phyloP scores from a whole-genome alignment of 1,140 invertebrate genomes.

The Macrotrachela quadricornifera region DNA sequence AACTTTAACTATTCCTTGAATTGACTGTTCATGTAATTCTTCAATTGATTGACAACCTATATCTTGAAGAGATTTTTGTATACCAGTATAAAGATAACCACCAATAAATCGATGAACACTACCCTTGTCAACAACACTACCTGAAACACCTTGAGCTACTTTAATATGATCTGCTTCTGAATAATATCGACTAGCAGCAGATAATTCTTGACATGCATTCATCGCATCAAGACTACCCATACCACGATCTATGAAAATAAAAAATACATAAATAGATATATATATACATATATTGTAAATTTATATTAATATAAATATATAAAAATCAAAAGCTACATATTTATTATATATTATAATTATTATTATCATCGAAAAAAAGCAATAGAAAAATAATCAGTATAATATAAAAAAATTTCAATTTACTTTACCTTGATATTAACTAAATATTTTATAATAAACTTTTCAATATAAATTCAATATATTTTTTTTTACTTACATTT shows the following conservation, averaged over 20 bases:
- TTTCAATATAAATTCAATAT: too few relatives aligned
- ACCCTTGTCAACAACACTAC: constrained; percentile 89
- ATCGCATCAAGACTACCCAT: constrained; percentile 99
- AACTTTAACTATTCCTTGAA: constrained; percentile 33
- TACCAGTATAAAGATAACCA: constrained; percentile 77
- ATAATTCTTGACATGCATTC: constrained; percentile 37
- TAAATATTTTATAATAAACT: too few relatives aligned
- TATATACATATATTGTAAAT: too few relatives aligned
- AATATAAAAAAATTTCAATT: too few relatives aligned
- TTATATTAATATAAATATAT: too few relatives aligned
- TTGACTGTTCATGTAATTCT: background rate
- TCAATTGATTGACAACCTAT: constrained; percentile 40
- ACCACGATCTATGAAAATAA: constrained; percentile 43
- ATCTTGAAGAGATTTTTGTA: constrained; percentile 91
- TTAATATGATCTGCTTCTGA: constrained; percentile 69
- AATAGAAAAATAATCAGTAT: too few relatives aligned
- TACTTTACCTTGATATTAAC: too few relatives aligned
- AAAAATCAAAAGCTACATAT: too few relatives aligned
- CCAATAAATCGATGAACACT: constrained; percentile 70
- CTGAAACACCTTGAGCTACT: constrained; percentile 93
- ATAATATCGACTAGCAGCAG: constrained; percentile 26
- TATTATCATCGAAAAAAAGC: too few relatives aligned
- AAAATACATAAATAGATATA: too few relatives aligned
- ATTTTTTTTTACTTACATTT: constrained; percentile 39
- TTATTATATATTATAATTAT: too few relatives aligned